Evolutionary conservation across 2,888 invertebrate genomes (phyloP), one percentile per base, ranked within the genome.

Genomic region (Melieria picta): DNA sequence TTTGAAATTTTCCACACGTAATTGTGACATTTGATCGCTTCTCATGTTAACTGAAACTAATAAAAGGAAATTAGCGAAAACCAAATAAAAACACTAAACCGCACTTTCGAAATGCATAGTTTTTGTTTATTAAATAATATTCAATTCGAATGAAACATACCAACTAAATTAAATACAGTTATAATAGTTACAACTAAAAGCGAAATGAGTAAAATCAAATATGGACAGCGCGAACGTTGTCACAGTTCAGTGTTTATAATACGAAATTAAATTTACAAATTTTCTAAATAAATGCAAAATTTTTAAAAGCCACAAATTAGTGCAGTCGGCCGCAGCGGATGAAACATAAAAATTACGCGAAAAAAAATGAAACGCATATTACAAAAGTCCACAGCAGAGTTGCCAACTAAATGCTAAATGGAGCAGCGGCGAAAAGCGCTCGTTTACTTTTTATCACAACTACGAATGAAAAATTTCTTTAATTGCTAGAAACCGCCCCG

Each of bases 381-480:
- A 80, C 82, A 82, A 80, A 74, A 73, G 67, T 56, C 48, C 65
- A 60, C 9, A 64, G 16, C 42, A 58, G 58, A 55, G 13, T 60
- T 30, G 63, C 13, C 43, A 56, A 7, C 11, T 55, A 57, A 47
- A 47, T 13, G 5, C 11, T 47, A 10, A 48, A 30, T 30, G 42
- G 3, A 47, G 16, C 13, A 63, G 66, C 56, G 72, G 52, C 52
- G 74, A 30, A 30, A 30, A 30, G 3, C 30, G 65, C 69, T 69
- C 71, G 71, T 73, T 77, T 79, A 81, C 78, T 83, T 84, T 84
- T 83, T 83, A 83, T 83, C 83, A 83, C 83, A 83, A 83, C 83
- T 84, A 80, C 83, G 83, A 81, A 83, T 82, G 82, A 83, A 83
- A 80, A 84, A 81, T 80, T 83, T 83, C 82, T 83, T 83, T 84